Conservation (phyloP, 2,888 invertebrate species). For the Caenorhabditis sp. region DNA sequence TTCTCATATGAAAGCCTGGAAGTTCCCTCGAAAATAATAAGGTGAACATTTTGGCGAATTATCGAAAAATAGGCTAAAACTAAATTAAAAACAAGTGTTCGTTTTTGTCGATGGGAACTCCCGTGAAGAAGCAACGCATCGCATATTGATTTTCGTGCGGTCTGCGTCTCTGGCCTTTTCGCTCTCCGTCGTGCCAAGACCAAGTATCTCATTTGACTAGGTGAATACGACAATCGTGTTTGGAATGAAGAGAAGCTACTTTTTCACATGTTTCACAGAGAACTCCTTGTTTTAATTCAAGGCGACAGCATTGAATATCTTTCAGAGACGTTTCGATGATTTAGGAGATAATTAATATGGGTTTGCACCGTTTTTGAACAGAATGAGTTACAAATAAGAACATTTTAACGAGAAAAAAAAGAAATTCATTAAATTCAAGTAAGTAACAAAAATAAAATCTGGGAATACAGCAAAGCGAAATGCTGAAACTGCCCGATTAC, state of each 20-base stretch:
- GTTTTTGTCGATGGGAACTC: not conserved
- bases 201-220: slow-evolving; percentile 21
- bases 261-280: too few relatives aligned
- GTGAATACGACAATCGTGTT: not conserved
- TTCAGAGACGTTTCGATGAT: too few relatives aligned
- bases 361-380: too few relatives aligned
- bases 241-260: not conserved
- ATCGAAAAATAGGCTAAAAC: not conserved
- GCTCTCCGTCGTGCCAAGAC: slow-evolving; percentile 54
- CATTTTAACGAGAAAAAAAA: not conserved
- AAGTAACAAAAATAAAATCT: not conserved
- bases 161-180: slow-evolving; percentile 47
- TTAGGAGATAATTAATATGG: too few relatives aligned
- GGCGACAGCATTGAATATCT: too few relatives aligned
- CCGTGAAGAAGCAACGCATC: slow-evolving; percentile 8
- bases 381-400: too few relatives aligned
- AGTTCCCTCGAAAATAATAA: too few relatives aligned
- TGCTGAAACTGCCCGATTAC: not conserved
- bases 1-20: too few relatives aligned
- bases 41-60: not conserved
- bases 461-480: not conserved
- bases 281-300: too few relatives aligned
- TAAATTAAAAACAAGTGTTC: slow-evolving; percentile 35
- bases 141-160: slow-evolving; percentile 47
- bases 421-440: not conserved